These are phyloP conservation scores for Habropoda laboriosa DNA, from an alignment of 1,140 invertebrate genomes.

Conservation along the genomic window DNA sequence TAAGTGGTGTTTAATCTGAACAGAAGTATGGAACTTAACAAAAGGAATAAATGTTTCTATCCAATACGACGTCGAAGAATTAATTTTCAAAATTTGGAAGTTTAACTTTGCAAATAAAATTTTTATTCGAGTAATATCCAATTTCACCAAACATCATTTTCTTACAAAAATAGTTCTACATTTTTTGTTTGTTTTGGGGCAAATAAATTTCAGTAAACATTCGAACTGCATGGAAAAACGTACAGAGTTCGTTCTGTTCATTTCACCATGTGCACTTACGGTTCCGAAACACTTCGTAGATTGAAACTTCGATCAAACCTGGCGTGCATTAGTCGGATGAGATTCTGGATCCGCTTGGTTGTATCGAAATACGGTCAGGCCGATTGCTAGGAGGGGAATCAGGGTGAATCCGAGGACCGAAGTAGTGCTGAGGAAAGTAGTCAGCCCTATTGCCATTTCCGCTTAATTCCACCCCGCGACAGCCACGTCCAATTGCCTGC, in stretches of 20 bases:
- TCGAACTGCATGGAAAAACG: not conserved
- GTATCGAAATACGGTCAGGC: conserved; percentile 91
- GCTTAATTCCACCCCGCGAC: conserved; percentile 47
- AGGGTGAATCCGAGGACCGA: conserved; percentile 86
- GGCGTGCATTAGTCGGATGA: conserved; percentile 86
- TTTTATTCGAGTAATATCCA: too few species aligned
- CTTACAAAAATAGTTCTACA: too few species aligned
- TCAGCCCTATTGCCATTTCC: conserved; percentile 74
- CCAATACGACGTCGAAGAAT: too few species aligned
- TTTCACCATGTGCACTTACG: not conserved
- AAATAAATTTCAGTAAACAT: too few species aligned
- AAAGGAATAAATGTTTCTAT: too few species aligned
- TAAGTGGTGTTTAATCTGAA: too few species aligned
- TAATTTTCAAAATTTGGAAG: too few species aligned
- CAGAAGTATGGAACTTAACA: too few species aligned
- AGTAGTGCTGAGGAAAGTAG: conserved; percentile 75
- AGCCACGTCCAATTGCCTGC: conserved; percentile 32
- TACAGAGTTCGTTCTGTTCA: too few species aligned
- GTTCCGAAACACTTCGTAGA: not conserved
- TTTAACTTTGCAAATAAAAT: too few species aligned
- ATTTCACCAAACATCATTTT: too few species aligned
- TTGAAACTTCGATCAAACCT: conserved; percentile 78
- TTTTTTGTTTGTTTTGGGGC: too few species aligned
- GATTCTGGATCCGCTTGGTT: conserved; percentile 91
- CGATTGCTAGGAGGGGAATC: conserved; percentile 89